Conservation (phyloP, 2,113 vertebrate species). For the Rhombomys opimus region DNA sequence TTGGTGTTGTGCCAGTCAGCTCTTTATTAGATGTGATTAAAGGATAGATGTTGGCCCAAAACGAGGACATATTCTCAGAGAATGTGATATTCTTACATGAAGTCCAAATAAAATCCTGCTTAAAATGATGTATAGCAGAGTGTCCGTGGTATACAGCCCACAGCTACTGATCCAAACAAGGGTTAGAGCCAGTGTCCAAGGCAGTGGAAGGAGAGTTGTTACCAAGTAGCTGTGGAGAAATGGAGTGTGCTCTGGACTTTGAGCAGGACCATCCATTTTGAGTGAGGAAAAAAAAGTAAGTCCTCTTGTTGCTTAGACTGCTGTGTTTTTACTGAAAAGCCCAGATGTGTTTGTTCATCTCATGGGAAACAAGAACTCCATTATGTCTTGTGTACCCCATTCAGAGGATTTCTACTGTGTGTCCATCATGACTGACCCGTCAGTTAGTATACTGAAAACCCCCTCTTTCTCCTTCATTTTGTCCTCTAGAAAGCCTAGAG, state of each 20-base stretch:
- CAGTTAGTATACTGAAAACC: conserved; percentile 25
- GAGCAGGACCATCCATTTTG: not conserved
- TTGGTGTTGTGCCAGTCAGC: not conserved
- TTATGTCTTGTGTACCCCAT: not conserved
- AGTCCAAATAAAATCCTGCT: not conserved
- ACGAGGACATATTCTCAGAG: not conserved
- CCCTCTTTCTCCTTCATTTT: conserved; percentile 55
- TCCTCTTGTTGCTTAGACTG: not conserved
- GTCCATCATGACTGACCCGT: conserved; percentile 35
- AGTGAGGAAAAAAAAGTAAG: not conserved
- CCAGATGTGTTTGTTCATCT: not conserved
- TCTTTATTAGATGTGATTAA: not conserved
- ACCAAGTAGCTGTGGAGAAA: not conserved
- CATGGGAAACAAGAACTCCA: conserved; percentile 45
- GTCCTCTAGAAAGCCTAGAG: conserved; percentile 38
- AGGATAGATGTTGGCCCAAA: not conserved
- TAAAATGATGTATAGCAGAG: not conserved
- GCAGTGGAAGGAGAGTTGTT: not conserved
- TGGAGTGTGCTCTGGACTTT: not conserved
- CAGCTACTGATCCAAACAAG: not conserved
- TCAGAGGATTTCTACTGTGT: not conserved
- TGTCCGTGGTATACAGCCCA: not conserved
- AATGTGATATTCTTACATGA: not conserved
- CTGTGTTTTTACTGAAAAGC: conserved; percentile 34
- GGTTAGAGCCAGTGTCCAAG: not conserved